Evolutionary conservation across 30 jellyfish, hydroid and myxozoan species (phyloP).

Genomic region (Rhopilema esculentum): DNA sequence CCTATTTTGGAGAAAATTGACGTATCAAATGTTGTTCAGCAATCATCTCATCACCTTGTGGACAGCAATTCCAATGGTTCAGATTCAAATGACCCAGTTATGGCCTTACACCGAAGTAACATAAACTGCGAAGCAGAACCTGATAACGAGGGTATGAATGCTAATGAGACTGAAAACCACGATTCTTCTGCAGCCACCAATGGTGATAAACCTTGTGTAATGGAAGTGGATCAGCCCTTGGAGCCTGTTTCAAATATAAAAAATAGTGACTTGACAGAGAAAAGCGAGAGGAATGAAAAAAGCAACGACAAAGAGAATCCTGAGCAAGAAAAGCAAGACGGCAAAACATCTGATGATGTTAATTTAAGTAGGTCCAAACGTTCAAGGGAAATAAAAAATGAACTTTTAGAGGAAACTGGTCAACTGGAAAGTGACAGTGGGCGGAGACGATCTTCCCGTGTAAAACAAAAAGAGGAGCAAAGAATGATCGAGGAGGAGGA

Average conservation of each 20-base stretch:
- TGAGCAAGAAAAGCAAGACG: not conserved
- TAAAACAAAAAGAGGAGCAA: conserved; percentile 30
- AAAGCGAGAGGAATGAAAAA: not conserved
- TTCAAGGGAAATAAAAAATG: too few relatives aligned
- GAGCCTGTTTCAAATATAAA: not conserved
- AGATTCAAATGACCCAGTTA: not conserved
- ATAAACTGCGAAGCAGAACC: not conserved
- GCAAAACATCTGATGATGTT: not conserved
- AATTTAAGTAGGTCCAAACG: too few relatives aligned
- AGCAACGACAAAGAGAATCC: not conserved
- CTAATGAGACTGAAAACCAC: not conserved
- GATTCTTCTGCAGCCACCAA: too few relatives aligned
- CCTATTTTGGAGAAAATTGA: not conserved
- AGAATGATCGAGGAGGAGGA: conserved; percentile 22
- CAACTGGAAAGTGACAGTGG: conserved; percentile 13
- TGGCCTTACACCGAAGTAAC: not conserved
- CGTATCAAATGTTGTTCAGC: not conserved
- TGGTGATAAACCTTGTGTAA: not conserved
- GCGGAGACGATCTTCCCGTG: conserved; percentile 65
- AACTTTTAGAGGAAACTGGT: not conserved
- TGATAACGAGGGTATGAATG: not conserved
- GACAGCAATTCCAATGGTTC: too few relatives aligned
- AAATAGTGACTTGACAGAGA: not conserved
- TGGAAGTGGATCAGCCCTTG: not conserved
- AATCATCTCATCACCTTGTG: too few relatives aligned